Evolutionary conservation across 2,888 invertebrate genomes (phyloP), one percentile per base, ranked within the genome.

Genomic region (Hirtodrosophila trivittata): DNA sequence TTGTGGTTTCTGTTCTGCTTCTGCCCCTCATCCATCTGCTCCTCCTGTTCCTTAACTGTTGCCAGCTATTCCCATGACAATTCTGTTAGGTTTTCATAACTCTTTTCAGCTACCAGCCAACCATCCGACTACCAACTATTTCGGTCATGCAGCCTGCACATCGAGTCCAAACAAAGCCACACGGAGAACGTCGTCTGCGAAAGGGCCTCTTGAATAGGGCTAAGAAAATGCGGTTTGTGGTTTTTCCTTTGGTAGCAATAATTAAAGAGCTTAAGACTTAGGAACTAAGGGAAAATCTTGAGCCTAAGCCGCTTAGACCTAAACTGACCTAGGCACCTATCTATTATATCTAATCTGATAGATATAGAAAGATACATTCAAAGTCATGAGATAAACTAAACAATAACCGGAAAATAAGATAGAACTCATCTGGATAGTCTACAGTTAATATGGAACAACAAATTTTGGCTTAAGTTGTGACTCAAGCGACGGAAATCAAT

Each of bases 61-160:
- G 42, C 39, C 42, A 46, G 35, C 10, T 45, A 51, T 57, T 45
- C 52, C 49, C 73, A 46, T 70, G 73, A 70, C 73, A 70, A 72
- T 70, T 70, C 50, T 47, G 60, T 69, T 72, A 66, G 59, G 39
- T 46, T 66, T 55, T 57, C 50, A 52, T 42, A 69, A 33, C 45
- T 16, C 26, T 32, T 18, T 39, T 21, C 8, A n/a, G 39, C 39
- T 21, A 18, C 39, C 18, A 16, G 9, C 38, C 38, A 35, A 35
- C 35, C 9, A 28, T 2, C n/a, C 28, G 5, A 28, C 28, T 28
- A 21, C 32, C 38, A 49, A 50, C 45, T 42, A 60, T 68, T 59
- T 60, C 60, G 69, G 74, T 72, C 72, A 72, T 54, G 72, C 64
- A 42, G 52, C 47, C 50, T 72, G 71, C 69, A 73, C 74, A 68